Evolutionary conservation across 2,888 invertebrate species (phyloP).

Genomic region (Lissocephala sabroskyi): DNA sequence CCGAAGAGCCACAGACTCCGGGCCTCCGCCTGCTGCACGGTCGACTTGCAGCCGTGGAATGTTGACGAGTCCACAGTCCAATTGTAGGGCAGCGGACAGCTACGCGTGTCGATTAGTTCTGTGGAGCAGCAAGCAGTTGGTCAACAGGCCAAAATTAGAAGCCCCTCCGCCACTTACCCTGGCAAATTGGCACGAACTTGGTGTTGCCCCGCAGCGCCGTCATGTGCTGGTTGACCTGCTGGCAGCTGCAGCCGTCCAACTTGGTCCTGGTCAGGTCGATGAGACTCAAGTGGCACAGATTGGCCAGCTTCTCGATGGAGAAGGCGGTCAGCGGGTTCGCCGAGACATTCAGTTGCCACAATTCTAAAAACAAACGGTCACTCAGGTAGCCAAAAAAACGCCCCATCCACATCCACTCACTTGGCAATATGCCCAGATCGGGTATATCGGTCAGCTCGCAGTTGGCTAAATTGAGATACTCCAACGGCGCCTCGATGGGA

Average conservation of each 20-base stretch:
- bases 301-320: conserved; percentile 75
- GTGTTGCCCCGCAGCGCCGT: conserved; percentile 54
- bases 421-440: conserved; percentile 76
- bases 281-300: conserved; percentile 76
- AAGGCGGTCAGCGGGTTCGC: conserved; percentile 74
- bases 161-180: conserved; percentile 54
- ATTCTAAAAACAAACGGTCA: conserved; percentile 54
- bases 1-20: conserved; percentile 60
- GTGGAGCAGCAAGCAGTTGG: too few species aligned
- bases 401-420: conserved; percentile 42
- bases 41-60: conserved; percentile 52
- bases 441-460: conserved; percentile 77
- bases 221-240: conserved; percentile 65
- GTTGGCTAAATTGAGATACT: conserved; percentile 76
- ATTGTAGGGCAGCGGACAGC: conserved; percentile 68
- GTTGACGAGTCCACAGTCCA: conserved; percentile 58
- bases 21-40: conserved; percentile 48
- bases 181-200: conserved; percentile 65
- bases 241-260: conserved; percentile 63
- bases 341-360: conserved; percentile 78
- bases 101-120: conserved; percentile 50
- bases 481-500: conserved; percentile 76
- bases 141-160: conserved; percentile 10
- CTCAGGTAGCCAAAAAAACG: background rate
- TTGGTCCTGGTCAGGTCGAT: conserved; percentile 74